Base-by-base conservation (phyloP, 2,797 vertebrate genomes). In the Oreochromis mossambicus region DNA sequence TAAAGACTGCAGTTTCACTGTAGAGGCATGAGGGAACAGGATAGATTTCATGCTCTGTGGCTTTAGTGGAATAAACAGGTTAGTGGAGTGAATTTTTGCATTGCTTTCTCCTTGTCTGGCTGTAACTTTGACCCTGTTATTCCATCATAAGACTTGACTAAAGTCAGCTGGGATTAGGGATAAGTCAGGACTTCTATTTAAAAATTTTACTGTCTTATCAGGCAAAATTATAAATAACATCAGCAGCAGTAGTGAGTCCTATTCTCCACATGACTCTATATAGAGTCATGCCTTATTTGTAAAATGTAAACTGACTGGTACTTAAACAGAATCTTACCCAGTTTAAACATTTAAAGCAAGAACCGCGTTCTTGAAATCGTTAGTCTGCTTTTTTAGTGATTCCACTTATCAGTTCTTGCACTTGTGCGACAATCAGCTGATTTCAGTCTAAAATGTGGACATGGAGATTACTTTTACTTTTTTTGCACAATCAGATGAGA, bases 11-110 rank as follows among this genome's bases (percentile, higher is more conserved):
- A 51, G 38, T 86, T 88, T 86, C 8, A 19, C 75, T 81, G 61
- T 26, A 7, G 46, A 77, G 81, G 50, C 88, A 88, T 54, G 58
- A 79, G 88, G 90, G 85, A 91, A 78, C 50, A 6, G 56, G 70
- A 21, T 85, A 83, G 76, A 83, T 91, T 90, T 92, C 86, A 92
- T 93, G 88, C 88, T 91, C 68, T 5, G 43, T 86, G 82, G 84
- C 55, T 92, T 89, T 82, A 63, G 63, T 81, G 58, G 77, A 91
- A 86, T 89, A 87, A 86, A 87, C 82, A 88, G 86, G 87, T 89
- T 87, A 86, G 46, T 24, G 54, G 19, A 83, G 84, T 63, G 34
- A 41, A 63, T 85, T 82, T 90, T 85, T 89, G 80, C 78, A 85
- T 83, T 77, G 41, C 80, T 82, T 83, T 73, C 21, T 50, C 75